phyloP scores from a whole-genome alignment of 2,113 vertebrate species.

The Siphamia tubifer region DNA sequence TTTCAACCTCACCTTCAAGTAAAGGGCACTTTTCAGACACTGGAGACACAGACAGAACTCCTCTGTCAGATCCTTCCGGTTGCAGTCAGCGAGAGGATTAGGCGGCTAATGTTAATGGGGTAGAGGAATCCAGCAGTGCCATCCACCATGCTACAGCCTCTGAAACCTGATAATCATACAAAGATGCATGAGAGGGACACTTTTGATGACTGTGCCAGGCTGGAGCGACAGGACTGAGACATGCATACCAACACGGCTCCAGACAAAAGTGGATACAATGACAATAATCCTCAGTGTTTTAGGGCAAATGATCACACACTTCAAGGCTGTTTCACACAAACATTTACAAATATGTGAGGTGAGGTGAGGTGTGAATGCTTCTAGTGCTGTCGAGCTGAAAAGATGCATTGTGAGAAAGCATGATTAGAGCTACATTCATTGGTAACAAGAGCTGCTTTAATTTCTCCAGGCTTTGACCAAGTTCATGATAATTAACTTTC shows the following conservation, averaged over 20 bases:
- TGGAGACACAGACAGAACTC: conserved; percentile 26
- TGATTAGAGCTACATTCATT: neutral
- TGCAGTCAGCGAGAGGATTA: conserved; percentile 39
- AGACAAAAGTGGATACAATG: neutral
- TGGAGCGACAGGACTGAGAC: neutral
- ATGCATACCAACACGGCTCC: neutral
- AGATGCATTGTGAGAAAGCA: neutral
- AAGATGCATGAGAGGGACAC: neutral
- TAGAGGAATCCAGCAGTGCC: conserved; percentile 33
- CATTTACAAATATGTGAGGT: neutral
- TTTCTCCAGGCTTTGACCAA: neutral
- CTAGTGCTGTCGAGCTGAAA: neutral
- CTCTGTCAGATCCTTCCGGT: conserved; percentile 29
- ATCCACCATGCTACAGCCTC: neutral
- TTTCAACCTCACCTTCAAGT: conserved; percentile 65
- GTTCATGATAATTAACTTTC: neutral
- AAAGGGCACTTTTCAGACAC: conserved; percentile 64
- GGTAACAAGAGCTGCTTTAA: neutral
- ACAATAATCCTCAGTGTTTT: neutral
- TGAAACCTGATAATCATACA: conserved; percentile 16
- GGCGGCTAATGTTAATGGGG: conserved; percentile 46
- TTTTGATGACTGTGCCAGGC: conserved; percentile 9
- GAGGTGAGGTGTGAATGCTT: neutral
- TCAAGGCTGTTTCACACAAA: neutral
- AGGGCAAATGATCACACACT: neutral